phyloP scores from a whole-genome alignment of 35 echinoderm and acorn worm species.

The Acanthaster planci region DNA sequence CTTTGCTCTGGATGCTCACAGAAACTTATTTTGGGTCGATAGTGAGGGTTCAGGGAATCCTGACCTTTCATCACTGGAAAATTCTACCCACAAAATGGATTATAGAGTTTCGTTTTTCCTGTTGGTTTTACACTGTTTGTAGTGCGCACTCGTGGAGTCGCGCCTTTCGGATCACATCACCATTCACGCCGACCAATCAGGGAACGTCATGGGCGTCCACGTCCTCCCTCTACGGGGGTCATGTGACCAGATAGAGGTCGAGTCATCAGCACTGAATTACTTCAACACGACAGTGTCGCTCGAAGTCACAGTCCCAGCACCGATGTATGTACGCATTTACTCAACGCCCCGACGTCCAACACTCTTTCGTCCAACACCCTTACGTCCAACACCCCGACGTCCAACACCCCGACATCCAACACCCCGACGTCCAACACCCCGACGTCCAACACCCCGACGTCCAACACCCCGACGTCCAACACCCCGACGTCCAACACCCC shows the following conservation, averaged over 20 bases:
- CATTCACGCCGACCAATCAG: constrained; percentile 87
- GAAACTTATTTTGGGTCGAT: too few relatives aligned
- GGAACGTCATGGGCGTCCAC: constrained; percentile 74
- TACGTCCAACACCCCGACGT: too few relatives aligned
- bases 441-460: too few relatives aligned
- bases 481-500: too few relatives aligned
- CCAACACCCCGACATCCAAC: too few relatives aligned
- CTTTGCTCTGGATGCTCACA: too few relatives aligned
- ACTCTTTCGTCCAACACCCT: too few relatives aligned
- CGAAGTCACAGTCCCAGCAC: constrained; percentile 64
- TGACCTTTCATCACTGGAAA: neutral
- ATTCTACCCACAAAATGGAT: neutral
- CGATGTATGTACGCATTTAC: constrained; percentile 60
- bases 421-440: too few relatives aligned
- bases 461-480: too few relatives aligned
- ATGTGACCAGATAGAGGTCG: constrained; percentile 50
- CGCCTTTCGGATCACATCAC: constrained; percentile 86
- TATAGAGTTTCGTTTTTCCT: neutral
- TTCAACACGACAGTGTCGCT: constrained; percentile 93
- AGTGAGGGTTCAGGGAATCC: too few relatives aligned
- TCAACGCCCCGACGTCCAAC: too few relatives aligned
- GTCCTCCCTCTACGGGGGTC: constrained; percentile 71
- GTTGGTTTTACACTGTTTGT: neutral
- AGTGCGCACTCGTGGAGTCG: constrained; percentile 93
- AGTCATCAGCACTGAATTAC: constrained; percentile 48